Percentiles rank a stretch among this genome's conserved stretches.
These are phyloP conservation scores for Myotis davidii DNA, from an alignment of 2,113 vertebrate genomes.

Conservation along the genomic window DNA sequence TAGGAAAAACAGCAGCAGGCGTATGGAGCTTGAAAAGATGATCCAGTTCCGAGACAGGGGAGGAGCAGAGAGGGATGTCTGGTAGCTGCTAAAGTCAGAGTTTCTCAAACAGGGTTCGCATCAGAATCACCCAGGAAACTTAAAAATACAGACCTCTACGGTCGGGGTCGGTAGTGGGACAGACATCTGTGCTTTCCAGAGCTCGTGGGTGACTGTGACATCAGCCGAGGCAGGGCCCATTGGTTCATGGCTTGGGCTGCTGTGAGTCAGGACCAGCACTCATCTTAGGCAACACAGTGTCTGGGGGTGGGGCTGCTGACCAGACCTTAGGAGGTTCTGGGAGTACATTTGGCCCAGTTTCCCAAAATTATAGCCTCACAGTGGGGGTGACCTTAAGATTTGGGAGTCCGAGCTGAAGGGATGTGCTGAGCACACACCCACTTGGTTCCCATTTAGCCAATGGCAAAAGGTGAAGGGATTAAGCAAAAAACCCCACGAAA, in stretches of 20 bases:
- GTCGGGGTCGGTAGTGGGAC: not conserved
- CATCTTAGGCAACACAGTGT: not conserved
- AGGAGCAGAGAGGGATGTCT: conserved; percentile 33
- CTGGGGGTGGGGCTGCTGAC: not conserved
- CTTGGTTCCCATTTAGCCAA: not conserved
- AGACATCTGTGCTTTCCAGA: conserved; percentile 54
- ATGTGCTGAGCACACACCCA: not conserved
- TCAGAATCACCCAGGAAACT: conserved; percentile 12
- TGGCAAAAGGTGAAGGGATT: not conserved
- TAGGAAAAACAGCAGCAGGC: conserved; percentile 16
- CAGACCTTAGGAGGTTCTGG: conserved; percentile 13
- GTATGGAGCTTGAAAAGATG: conserved; percentile 26
- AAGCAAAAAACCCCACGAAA: not conserved
- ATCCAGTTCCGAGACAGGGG: not conserved
- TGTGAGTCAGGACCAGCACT: not conserved
- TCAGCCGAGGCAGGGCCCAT: not conserved
- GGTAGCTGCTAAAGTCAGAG: conserved; percentile 36
- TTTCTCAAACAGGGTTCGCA: not conserved
- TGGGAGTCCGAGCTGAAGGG: not conserved
- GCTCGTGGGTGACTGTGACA: not conserved
- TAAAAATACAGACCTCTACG: not conserved
- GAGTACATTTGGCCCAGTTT: conserved; percentile 11
- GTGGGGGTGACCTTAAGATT: not conserved
- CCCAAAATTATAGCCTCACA: conserved; percentile 26
- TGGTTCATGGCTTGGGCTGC: not conserved